Evolutionary conservation across 2,113 vertebrate species (phyloP).

Genomic region (Campylomormyrus tamandua): DNA sequence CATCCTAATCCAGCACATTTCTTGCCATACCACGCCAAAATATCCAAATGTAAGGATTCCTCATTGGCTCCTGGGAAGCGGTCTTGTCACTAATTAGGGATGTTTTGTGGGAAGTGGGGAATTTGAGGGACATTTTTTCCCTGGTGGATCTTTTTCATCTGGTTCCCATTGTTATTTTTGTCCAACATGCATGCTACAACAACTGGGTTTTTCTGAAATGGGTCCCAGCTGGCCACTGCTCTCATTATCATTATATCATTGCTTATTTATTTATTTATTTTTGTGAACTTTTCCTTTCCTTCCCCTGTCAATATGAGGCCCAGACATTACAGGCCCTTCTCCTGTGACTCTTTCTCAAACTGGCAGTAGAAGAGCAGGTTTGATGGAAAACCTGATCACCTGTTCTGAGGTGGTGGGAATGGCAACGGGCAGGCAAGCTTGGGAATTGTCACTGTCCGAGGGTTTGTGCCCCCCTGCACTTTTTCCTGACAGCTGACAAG

Average conservation of each 20-base stretch:
- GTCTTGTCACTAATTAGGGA: conserved; percentile 56
- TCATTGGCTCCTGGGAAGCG: conserved; percentile 41
- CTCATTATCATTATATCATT: neutral
- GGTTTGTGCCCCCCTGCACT: neutral
- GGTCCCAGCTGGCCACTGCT: conserved; percentile 37
- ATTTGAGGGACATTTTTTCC: conserved; percentile 41
- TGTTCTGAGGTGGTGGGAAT: neutral
- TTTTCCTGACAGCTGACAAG: neutral
- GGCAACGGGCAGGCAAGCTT: neutral
- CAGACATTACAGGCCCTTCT: neutral
- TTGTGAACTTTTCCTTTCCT: neutral
- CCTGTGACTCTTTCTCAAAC: neutral
- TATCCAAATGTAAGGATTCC: conserved; percentile 47
- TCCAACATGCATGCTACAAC: conserved; percentile 36
- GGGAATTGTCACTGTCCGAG: neutral
- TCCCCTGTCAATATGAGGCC: neutral
- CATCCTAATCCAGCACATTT: conserved; percentile 9
- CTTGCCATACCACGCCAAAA: conserved; percentile 15
- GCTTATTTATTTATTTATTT: neutral
- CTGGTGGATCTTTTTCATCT: conserved; percentile 51
- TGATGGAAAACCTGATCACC: neutral
- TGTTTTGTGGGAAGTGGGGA: conserved; percentile 51
- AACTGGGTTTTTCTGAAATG: conserved; percentile 45
- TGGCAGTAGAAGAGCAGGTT: neutral
- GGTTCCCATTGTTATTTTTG: conserved; percentile 56